Conservation (phyloP, 2,113 vertebrate genomes). For the Rhinoptilus africanus region DNA sequence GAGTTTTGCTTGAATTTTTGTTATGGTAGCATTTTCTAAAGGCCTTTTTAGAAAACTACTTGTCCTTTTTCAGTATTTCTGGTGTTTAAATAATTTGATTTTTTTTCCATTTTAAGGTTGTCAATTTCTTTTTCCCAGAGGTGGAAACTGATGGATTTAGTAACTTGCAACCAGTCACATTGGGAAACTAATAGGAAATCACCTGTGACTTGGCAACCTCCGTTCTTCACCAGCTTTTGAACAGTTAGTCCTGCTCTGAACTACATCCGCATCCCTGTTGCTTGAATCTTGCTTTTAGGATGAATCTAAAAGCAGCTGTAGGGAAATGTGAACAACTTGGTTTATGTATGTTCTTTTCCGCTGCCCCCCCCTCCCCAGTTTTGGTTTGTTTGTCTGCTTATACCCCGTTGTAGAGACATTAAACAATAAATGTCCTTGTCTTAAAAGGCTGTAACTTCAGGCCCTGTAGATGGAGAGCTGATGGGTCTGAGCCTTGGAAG, state of each 20-base stretch:
- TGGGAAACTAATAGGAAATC: neutral
- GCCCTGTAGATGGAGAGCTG: slow-evolving; percentile 18
- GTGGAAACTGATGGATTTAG: neutral
- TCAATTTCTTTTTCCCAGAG: neutral
- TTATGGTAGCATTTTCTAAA: neutral
- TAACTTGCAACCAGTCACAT: neutral
- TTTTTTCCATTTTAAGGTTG: neutral
- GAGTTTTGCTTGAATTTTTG: neutral
- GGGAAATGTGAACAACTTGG: neutral
- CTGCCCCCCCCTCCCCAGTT: neutral
- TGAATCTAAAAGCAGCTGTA: neutral
- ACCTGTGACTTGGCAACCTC: neutral
- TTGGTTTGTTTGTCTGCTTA: neutral
- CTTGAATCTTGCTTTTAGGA: neutral
- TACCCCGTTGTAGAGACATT: neutral
- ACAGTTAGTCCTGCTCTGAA: neutral
- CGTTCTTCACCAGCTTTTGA: neutral
- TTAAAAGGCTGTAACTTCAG: slow-evolving; percentile 16
- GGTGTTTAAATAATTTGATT: neutral
- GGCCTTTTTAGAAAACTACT: neutral
- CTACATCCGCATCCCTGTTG: accelerated
- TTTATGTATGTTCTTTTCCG: neutral
- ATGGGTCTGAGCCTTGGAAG: slow-evolving; percentile 37
- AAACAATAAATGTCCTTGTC: slow-evolving; percentile 45
- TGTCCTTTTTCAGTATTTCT: neutral